Evolutionary conservation across 2,797 vertebrate genomes (phyloP).

Genomic region (Poliocrania exsul): DNA sequence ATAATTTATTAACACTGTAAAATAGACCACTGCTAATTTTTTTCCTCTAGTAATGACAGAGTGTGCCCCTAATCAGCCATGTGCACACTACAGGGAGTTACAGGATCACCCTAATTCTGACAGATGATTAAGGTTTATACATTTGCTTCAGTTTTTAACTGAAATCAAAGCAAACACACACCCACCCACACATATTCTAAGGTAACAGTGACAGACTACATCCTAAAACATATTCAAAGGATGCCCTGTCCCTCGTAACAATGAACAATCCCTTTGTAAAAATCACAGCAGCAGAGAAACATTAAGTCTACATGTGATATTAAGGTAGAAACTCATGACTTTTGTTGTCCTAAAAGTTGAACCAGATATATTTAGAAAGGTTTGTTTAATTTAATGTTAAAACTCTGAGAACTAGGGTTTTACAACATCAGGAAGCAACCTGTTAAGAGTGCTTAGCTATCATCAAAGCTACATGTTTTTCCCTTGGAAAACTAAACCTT

Average conservation of each 20-base stretch:
- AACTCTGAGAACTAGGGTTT: not conserved
- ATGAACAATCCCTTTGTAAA: not conserved
- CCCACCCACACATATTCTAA: not conserved
- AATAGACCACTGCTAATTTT: conserved; percentile 15
- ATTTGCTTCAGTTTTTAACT: conserved; percentile 5
- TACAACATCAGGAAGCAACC: not conserved
- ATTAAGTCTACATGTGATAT: not conserved
- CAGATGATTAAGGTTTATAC: not conserved
- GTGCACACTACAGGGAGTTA: not conserved
- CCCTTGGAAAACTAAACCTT: not conserved
- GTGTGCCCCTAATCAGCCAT: not conserved
- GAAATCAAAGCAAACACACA: not conserved
- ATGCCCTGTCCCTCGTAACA: not conserved
- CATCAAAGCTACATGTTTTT: not conserved
- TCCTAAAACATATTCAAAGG: not conserved
- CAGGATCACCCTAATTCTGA: not conserved
- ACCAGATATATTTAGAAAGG: not conserved
- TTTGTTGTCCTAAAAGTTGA: not conserved
- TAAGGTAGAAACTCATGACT: not conserved
- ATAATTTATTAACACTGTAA: conserved; percentile 29
- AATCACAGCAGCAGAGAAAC: not conserved
- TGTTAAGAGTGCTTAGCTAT: not conserved
- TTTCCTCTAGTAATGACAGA: conserved; percentile 9
- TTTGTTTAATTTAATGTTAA: not conserved
- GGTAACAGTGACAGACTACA: not conserved